These are phyloP conservation scores for Eledone cirrhosa DNA, from an alignment of 2,888 invertebrate species.

Conservation along the genomic window DNA sequence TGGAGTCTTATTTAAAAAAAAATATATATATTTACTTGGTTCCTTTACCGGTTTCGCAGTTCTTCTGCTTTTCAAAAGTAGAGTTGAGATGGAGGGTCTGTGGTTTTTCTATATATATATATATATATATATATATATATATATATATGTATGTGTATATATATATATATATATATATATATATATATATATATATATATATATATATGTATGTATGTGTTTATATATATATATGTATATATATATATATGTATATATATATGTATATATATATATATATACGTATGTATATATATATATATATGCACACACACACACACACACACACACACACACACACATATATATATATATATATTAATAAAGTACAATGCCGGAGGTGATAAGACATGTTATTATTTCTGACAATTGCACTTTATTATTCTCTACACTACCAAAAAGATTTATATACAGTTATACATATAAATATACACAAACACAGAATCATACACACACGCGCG, in stretches of 20 bases:
- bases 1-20: no score
- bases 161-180: neutral
- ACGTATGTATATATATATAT: neutral
- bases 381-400: neutral
- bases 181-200: neutral
- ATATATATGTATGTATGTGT: neutral
- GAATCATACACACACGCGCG: neutral
- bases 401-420: no score
- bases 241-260: conserved; percentile 6
- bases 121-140: neutral
- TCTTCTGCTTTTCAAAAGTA: no score
- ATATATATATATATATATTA: conserved; percentile 1
- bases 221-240: neutral
- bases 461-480: neutral
- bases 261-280: neutral
- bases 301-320: neutral
- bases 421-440: no score
- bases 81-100: no score
- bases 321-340: neutral
- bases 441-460: no score
- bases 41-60: no score
- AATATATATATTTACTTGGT: no score
- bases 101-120: neutral
- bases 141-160: neutral
- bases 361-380: neutral